These are phyloP conservation scores for Rhinatrema bivittatum DNA, from an alignment of 2,797 vertebrate genomes.

Conservation along the genomic window DNA sequence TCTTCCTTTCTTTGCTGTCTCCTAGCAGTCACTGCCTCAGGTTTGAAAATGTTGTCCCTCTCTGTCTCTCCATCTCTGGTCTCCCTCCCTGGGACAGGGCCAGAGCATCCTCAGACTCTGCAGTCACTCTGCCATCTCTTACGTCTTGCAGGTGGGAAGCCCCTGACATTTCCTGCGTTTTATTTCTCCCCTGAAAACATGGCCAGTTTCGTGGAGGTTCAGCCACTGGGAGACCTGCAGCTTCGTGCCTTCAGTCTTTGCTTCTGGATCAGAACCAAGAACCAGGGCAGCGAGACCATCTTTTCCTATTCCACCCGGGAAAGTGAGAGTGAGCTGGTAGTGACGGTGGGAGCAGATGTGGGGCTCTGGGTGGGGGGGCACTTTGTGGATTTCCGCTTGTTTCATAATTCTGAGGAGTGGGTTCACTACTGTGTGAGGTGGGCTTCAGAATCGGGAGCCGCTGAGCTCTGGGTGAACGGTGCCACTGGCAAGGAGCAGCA, in stretches of 20 bases:
- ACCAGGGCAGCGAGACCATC: constrained; percentile 44
- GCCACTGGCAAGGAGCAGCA: constrained; percentile 47
- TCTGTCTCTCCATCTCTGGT: no score
- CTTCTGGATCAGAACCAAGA: constrained; percentile 52
- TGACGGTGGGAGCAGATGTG: constrained; percentile 53
- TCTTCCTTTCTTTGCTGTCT: no score
- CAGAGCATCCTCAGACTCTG: no score
- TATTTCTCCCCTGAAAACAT: constrained; percentile 54
- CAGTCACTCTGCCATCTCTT: no score
- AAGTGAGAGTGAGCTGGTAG: constrained; percentile 60
- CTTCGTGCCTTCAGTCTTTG: constrained; percentile 66
- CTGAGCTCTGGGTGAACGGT: constrained; percentile 64
- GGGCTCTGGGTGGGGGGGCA: constrained; percentile 65
- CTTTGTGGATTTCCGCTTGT: constrained; percentile 60
- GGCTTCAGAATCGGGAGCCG: constrained; percentile 52
- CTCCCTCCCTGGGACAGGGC: no score
- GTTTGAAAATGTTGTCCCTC: no score
- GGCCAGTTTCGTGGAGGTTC: constrained; percentile 54
- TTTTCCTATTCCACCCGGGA: constrained; percentile 62
- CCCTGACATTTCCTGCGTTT: no score
- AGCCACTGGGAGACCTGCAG: constrained; percentile 34
- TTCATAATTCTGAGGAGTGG: constrained; percentile 46
- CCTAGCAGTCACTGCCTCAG: no score
- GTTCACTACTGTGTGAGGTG: constrained; percentile 69
- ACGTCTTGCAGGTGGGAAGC: no score